These are phyloP conservation scores for Deroplatys truncata DNA, from an alignment of 2,888 invertebrate genomes.

Conservation along the genomic window DNA sequence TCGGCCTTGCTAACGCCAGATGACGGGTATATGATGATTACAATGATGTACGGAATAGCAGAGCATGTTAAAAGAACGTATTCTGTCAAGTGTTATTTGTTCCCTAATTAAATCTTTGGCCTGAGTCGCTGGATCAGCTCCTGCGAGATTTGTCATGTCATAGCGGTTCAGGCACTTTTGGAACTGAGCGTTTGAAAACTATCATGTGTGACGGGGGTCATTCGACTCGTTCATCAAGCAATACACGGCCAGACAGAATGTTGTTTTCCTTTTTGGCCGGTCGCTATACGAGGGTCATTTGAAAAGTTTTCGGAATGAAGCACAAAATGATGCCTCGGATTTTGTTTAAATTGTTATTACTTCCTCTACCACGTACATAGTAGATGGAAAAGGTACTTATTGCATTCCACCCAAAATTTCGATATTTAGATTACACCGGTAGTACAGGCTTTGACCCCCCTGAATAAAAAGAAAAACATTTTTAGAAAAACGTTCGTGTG, in stretches of 20 bases:
- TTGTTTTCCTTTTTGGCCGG: background rate
- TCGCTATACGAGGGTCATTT: background rate
- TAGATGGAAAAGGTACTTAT: no score
- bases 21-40: background rate
- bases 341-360: no score
- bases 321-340: no score
- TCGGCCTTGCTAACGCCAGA: background rate
- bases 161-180: background rate
- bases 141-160: background rate
- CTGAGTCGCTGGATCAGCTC: background rate
- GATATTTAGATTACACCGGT: no score
- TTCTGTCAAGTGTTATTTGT: background rate
- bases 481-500: no score
- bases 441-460: no score
- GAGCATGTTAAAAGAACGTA: background rate
- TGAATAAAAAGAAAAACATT: no score
- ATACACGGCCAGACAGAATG: background rate
- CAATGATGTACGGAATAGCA: background rate
- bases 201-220: background rate
- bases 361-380: no score
- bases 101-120: background rate
- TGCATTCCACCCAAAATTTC: no score
- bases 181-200: background rate
- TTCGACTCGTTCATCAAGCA: background rate
- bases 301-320: no score